Evolutionary conservation across 2,797 vertebrate genomes (phyloP).

Genomic region (Sparidentex hasta): DNA sequence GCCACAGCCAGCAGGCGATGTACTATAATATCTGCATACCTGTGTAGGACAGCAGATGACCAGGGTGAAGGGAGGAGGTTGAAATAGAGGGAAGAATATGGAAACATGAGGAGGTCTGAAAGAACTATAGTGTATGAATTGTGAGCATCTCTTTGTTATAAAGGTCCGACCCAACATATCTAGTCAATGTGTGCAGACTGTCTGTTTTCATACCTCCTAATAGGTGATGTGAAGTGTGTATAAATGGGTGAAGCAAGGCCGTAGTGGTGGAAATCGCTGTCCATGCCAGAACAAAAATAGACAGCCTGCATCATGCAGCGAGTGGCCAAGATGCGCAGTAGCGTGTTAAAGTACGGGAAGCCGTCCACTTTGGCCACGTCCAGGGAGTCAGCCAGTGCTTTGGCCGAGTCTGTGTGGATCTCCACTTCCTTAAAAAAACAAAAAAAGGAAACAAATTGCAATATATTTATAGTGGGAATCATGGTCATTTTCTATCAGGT

Average conservation of each 20-base stretch:
- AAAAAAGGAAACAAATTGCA: constrained; percentile 4
- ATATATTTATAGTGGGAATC: background rate
- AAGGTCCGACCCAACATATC: background rate
- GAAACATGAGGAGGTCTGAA: background rate
- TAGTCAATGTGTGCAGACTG: background rate
- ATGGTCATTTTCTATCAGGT: background rate
- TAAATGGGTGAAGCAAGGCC: constrained; percentile 98
- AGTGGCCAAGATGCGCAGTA: constrained; percentile 94
- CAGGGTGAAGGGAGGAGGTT: background rate
- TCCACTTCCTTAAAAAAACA: constrained; percentile 84
- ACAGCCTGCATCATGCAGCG: constrained; percentile 99
- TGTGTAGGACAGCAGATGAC: constrained; percentile 57
- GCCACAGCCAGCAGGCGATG: constrained; percentile 95
- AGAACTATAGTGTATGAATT: background rate
- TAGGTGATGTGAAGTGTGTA: constrained; percentile 98
- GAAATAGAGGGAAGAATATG: background rate
- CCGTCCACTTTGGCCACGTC: constrained; percentile 87
- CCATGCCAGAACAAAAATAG: constrained; percentile 99
- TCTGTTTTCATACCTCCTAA: constrained; percentile 89
- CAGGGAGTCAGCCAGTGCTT: constrained; percentile 94
- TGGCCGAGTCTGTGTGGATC: constrained; percentile 94
- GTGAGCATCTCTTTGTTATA: background rate
- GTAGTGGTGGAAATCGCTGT: constrained; percentile 97
- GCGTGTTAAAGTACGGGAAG: constrained; percentile 94
- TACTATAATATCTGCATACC: constrained; percentile 96